A percentile compares a stretch with the other conserved stretches of the same genome.
phyloP scores from a whole-genome alignment of 2,113 vertebrate genomes.

The Alligator sinensis region DNA sequence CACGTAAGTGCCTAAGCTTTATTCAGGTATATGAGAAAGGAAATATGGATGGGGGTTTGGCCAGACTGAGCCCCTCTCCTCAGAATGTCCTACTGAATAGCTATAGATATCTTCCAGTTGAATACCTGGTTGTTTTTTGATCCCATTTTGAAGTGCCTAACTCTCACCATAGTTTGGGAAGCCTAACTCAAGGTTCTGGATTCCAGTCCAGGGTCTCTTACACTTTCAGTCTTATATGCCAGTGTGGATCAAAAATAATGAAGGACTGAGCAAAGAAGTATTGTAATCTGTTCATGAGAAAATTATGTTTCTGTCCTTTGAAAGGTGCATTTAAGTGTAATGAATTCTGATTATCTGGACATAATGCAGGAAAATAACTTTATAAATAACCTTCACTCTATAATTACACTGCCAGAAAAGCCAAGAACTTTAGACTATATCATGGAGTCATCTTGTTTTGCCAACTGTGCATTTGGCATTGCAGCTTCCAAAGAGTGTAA shows the following conservation, averaged over 20 bases:
- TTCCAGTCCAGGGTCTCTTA: too few relatives aligned
- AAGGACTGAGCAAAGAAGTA: conserved; percentile 58
- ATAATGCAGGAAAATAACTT: conserved; percentile 34
- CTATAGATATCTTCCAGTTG: too few relatives aligned
- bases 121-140: too few relatives aligned
- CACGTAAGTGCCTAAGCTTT: too few relatives aligned
- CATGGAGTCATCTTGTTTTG: conserved; percentile 65
- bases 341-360: conserved; percentile 61
- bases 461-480: conserved; percentile 20
- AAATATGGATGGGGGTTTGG: too few relatives aligned
- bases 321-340: conserved; percentile 65
- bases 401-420: conserved; percentile 39
- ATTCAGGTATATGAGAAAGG: too few relatives aligned
- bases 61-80: too few relatives aligned
- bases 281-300: conserved; percentile 39
- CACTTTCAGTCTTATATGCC: neutral
- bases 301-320: conserved; percentile 50
- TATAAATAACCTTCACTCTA: conserved; percentile 53
- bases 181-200: too few relatives aligned
- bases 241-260: conserved; percentile 47
- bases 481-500: conserved; percentile 23
- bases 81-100: too few relatives aligned
- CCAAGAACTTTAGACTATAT: conserved; percentile 40
- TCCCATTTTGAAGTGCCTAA: too few relatives aligned
- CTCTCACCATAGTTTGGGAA: too few relatives aligned